Evolutionary conservation across 2,888 invertebrate species (phyloP).

Genomic region (Psylliodes chrysocephalus): DNA sequence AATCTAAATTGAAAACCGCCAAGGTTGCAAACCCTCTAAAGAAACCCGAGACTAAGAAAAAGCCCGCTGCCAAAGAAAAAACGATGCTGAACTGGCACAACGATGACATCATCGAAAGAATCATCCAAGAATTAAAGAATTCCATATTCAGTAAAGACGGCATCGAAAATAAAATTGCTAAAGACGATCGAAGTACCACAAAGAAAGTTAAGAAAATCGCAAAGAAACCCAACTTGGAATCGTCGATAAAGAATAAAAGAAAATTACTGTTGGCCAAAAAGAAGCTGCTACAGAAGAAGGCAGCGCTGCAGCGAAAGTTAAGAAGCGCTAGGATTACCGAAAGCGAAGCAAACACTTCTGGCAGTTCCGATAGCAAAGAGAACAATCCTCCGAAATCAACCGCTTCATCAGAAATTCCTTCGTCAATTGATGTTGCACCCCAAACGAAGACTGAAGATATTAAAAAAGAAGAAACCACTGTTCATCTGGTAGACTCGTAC

Average conservation of each 20-base stretch:
- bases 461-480: not conserved
- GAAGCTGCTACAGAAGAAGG: slow-evolving; percentile 14
- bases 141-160: slow-evolving; percentile 24
- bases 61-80: not conserved
- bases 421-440: not conserved
- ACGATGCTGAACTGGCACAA: slow-evolving; percentile 20
- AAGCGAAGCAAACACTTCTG: not conserved
- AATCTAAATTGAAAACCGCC: not conserved
- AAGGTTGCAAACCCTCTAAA: slow-evolving; percentile 8
- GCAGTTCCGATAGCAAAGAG: not conserved
- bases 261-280: slow-evolving; percentile 2
- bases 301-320: slow-evolving; percentile 1
- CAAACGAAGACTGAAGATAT: not conserved
- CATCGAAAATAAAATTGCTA: not conserved
- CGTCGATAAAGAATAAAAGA: not conserved
- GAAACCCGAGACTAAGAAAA: not conserved
- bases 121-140: slow-evolving; percentile 30
- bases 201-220: too few relatives aligned
- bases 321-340: not conserved
- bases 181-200: not conserved
- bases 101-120: slow-evolving; percentile 32
- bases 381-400: slow-evolving; percentile 8
- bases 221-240: too few relatives aligned
- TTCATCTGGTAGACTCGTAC: slow-evolving; percentile 13
- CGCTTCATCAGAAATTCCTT: too few relatives aligned